Base-by-base conservation (phyloP, 2,113 vertebrate species). In the Romanogobio albipinnatus region DNA sequence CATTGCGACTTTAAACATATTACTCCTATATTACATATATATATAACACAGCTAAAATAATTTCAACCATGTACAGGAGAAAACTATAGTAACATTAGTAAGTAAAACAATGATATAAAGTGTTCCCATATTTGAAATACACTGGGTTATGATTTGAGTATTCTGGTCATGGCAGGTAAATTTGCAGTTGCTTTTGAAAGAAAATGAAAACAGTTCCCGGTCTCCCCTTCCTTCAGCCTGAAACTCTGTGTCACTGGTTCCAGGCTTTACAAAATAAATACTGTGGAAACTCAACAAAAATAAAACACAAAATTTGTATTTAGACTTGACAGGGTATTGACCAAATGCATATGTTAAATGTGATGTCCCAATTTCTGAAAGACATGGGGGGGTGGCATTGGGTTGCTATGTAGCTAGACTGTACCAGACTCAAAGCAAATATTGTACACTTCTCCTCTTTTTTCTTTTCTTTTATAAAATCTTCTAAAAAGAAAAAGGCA, bases 381-480 rank as follows among this genome's bases (percentile, higher is more conserved):
- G 49, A 76, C 29, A 33, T 5, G 86, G 87, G 49, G 49, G 49
- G 49, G 0, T 88, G 82, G 90, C 76, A 91, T 89, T 88, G 89
- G 84, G 89, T 17, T 75, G 4, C 88, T 85, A 87, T 91, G 88
- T 92, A 90, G 90, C 89, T 85, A 87, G 87, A 91, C 86, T 91
- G 51, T 33, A 76, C 29, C 51, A 61, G 56, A 61, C 53, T 39
- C 87, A 91, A 91, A 91, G 87, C 53, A 47, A 78, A 56, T 86
- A 86, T 86, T 87, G 81, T 15, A 43, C 17, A 85, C 84, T n/a
- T 89, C 51, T 79, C 26, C 53, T 53, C 22, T 49, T 84, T 62
- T 45, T 76, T 66, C 74, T 56, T 76, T 56, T 22, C 53, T 26
- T 84, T 91, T 90, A 91, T 90, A 91, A 80, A n/a, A 59, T 84